A percentile compares a stretch with the other conserved stretches of the same genome.
These are phyloP conservation scores for Drosophila sproati DNA, from an alignment of 1,140 invertebrate species.

Conservation along the genomic window DNA sequence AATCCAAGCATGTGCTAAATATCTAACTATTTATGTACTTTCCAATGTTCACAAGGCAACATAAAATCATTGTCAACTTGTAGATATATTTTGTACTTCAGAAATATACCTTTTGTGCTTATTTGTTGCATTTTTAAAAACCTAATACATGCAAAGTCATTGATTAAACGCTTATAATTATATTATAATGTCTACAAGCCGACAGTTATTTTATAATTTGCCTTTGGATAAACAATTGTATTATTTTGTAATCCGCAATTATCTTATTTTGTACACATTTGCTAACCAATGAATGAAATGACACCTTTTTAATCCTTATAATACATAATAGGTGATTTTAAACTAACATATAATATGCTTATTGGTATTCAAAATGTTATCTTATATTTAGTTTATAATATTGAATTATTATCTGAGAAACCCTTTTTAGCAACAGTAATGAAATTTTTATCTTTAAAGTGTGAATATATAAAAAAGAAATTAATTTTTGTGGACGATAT, in stretches of 20 bases:
- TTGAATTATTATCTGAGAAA: neutral
- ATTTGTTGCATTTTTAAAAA: too few species aligned
- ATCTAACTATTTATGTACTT: constrained; percentile 19
- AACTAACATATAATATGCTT: neutral
- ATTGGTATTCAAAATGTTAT: neutral
- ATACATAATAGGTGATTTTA: neutral
- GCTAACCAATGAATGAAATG: too few species aligned
- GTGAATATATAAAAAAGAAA: too few species aligned
- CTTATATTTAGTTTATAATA: neutral
- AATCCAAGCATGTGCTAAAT: constrained; percentile 30
- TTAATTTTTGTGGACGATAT: too few species aligned
- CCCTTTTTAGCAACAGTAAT: neutral
- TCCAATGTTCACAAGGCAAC: neutral
- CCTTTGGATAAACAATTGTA: too few species aligned
- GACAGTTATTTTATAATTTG: too few species aligned
- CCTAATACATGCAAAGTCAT: neutral
- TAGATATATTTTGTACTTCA: too few species aligned
- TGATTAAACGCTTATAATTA: neutral
- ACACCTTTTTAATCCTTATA: neutral
- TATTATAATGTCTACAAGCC: neutral
- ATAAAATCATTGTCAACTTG: neutral
- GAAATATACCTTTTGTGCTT: too few species aligned
- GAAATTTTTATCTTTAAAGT: neutral
- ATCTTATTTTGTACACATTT: neutral
- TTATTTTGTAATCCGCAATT: neutral